phyloP scores from a whole-genome alignment of 35 echinoderm and acorn worm genomes.

The Nesometra sesokonis region DNA sequence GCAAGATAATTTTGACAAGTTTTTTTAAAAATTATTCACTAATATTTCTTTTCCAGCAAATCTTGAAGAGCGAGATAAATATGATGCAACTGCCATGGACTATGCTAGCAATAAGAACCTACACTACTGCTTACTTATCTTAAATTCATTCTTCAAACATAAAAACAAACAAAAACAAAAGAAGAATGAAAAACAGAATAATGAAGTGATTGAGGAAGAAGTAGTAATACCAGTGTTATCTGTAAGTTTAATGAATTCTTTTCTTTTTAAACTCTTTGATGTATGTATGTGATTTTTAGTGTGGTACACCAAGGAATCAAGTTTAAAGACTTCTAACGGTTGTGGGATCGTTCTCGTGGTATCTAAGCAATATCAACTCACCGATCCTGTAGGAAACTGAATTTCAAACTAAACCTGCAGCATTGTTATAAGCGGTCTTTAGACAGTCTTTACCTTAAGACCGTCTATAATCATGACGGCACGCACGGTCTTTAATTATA shows the following conservation, averaged over 20 bases:
- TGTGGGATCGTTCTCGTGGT: too few relatives aligned
- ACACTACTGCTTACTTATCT: constrained; percentile 71
- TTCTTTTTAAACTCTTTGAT: not conserved
- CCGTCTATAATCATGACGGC: too few relatives aligned
- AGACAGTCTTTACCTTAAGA: too few relatives aligned
- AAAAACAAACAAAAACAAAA: constrained; percentile 1
- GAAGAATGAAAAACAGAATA: not conserved
- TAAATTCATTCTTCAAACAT: constrained; percentile 43
- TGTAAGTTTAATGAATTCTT: constrained; percentile 1
- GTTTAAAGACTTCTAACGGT: too few relatives aligned
- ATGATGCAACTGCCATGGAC: constrained; percentile 48
- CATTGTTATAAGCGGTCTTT: too few relatives aligned
- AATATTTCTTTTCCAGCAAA: constrained; percentile 9
- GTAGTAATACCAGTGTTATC: not conserved
- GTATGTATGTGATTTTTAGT: not conserved
- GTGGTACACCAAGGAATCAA: not conserved
- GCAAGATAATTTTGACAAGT: too few relatives aligned
- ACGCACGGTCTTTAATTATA: too few relatives aligned
- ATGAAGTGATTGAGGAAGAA: constrained; percentile 13
- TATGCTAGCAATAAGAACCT: constrained; percentile 55
- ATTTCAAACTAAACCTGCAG: too few relatives aligned
- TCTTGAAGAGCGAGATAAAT: constrained; percentile 10
- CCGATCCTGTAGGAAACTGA: too few relatives aligned
- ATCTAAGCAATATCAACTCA: too few relatives aligned
- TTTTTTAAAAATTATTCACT: too few relatives aligned